Conservation (phyloP, 2,113 vertebrate species). For the Morone chrysops region DNA sequence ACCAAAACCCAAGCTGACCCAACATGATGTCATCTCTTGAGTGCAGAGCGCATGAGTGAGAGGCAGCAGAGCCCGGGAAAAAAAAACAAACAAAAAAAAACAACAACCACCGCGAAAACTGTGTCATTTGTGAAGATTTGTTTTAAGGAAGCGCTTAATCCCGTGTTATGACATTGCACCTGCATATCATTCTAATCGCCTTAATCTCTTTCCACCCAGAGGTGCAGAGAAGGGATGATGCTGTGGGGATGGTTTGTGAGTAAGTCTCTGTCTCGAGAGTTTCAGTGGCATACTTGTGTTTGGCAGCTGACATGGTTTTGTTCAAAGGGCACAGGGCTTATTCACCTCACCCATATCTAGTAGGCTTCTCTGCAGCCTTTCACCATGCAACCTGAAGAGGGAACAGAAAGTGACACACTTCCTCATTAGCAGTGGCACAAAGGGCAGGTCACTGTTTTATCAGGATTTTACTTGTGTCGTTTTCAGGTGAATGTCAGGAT, state of each 20-base stretch:
- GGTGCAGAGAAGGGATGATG: background rate
- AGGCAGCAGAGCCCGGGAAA: constrained; percentile 44
- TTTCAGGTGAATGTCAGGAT: constrained; percentile 25
- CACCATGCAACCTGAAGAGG: constrained; percentile 5
- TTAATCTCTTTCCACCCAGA: background rate
- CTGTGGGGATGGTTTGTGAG: background rate
- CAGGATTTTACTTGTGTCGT: constrained; percentile 22
- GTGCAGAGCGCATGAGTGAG: constrained; percentile 73
- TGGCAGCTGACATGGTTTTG: background rate
- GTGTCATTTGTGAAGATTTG: constrained; percentile 51
- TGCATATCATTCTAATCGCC: constrained; percentile 23
- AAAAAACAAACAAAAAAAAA: too few species aligned
- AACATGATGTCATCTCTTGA: constrained; percentile 80
- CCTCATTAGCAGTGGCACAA: constrained; percentile 50
- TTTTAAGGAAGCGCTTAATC: constrained; percentile 27
- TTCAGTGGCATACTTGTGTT: background rate
- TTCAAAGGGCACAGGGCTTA: constrained; percentile 15
- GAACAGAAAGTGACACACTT: constrained; percentile 61
- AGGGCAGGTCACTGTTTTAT: constrained; percentile 29
- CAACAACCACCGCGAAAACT: constrained; percentile 26
- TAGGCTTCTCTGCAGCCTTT: constrained; percentile 13
- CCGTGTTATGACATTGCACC: constrained; percentile 19
- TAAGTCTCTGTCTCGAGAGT: background rate
- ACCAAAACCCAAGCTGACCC: constrained; percentile 76
- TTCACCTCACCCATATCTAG: constrained; percentile 20